Evolutionary conservation across 2,797 vertebrate genomes (phyloP).

Genomic region (Lycodopsis pacificus): DNA sequence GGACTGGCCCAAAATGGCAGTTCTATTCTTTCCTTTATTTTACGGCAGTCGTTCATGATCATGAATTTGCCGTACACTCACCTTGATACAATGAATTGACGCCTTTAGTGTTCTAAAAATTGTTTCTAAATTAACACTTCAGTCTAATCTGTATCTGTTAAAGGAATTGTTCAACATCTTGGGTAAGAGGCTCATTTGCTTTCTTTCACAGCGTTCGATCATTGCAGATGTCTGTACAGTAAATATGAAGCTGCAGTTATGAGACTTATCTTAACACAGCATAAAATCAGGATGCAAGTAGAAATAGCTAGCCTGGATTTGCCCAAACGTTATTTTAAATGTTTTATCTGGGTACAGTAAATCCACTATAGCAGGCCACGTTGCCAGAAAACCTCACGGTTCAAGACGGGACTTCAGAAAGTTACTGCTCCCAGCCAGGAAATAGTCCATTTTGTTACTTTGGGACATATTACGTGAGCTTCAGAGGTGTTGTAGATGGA

Average conservation of each 20-base stretch:
- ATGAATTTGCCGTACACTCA: neutral
- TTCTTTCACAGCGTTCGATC: neutral
- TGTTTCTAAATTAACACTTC: constrained; percentile 1
- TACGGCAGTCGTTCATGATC: neutral
- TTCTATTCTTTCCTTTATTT: neutral
- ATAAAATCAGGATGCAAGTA: neutral
- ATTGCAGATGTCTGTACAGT: neutral
- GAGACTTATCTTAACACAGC: neutral
- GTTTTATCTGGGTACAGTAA: neutral
- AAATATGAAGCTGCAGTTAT: neutral
- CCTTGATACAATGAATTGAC: neutral
- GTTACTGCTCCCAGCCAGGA: neutral
- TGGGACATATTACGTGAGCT: neutral
- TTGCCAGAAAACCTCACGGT: no score
- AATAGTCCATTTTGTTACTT: neutral
- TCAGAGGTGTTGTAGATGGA: neutral
- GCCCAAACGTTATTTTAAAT: no score
- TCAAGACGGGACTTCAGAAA: neutral
- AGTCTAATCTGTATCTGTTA: neutral
- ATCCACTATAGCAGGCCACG: no score
- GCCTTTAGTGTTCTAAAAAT: neutral
- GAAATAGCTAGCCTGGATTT: neutral
- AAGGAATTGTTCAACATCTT: constrained; percentile 6
- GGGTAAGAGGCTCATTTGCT: neutral
- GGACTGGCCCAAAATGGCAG: neutral